Percentiles rank a stretch among this genome's conserved stretches.
phyloP scores from a whole-genome alignment of 1,140 invertebrate species.

The Macrotrachela quadricornifera region DNA sequence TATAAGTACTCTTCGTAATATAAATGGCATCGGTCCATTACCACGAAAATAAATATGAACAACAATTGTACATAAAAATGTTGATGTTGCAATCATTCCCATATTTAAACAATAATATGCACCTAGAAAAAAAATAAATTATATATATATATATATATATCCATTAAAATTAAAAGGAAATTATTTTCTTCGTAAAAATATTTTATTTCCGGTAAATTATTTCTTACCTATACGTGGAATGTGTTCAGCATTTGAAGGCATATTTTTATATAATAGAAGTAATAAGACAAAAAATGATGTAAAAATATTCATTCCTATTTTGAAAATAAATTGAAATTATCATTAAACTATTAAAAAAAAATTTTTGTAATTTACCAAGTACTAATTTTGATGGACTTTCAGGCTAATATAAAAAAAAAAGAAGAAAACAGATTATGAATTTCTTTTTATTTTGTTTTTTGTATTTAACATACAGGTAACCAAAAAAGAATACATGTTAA shows the following conservation, averaged over 20 bases:
- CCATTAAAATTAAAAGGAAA: not conserved
- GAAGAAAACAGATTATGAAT: too few relatives aligned
- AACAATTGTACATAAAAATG: conserved; percentile 26
- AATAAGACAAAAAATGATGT: conserved; percentile 29
- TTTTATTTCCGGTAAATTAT: not conserved
- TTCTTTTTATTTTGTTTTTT: too few relatives aligned
- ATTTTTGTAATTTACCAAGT: conserved; percentile 19
- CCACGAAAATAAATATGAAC: conserved; percentile 29
- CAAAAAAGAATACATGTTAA: conserved; percentile 19
- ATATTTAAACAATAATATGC: conserved; percentile 32
- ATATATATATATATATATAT: not conserved
- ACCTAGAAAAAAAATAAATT: conserved; percentile 13
- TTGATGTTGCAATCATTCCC: conserved; percentile 30
- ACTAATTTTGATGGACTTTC: conserved; percentile 32
- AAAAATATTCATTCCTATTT: conserved; percentile 30
- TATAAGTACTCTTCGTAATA: not conserved
- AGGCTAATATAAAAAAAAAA: conserved; percentile 30
- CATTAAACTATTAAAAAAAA: conserved; percentile 7
- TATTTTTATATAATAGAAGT: conserved; percentile 23
- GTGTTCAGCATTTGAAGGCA: conserved; percentile 24
- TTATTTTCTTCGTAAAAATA: not conserved
- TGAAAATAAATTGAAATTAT: conserved; percentile 18
- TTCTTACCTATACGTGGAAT: conserved; percentile 28
- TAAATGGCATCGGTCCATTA: not conserved
- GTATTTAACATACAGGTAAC: conserved; percentile 5